Evolutionary conservation across 2,113 vertebrate species (phyloP).

Genomic region (Strix uralensis): DNA sequence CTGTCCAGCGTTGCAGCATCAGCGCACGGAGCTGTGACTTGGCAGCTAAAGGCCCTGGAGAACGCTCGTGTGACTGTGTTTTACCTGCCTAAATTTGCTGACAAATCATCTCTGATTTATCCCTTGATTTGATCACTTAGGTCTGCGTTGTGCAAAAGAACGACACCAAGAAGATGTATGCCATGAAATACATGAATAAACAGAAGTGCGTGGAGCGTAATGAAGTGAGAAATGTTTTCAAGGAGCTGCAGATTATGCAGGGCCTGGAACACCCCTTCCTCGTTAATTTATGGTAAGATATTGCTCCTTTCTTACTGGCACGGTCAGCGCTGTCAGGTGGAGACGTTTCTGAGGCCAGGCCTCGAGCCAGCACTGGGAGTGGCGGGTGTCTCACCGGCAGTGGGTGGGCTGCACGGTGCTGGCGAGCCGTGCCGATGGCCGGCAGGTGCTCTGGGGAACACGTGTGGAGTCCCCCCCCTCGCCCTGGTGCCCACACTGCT

Average conservation of each 20-base stretch:
- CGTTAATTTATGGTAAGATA: slow-evolving; percentile 93
- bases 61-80: fast-evolving
- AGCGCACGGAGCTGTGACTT: not conserved
- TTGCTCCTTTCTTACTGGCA: not conserved
- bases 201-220: slow-evolving; percentile 94
- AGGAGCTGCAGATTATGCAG: slow-evolving; percentile 98
- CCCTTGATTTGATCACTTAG: slow-evolving; percentile 59
- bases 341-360: not conserved
- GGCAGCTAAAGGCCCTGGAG: not conserved
- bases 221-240: slow-evolving; percentile 96
- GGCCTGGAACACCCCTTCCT: slow-evolving; percentile 94
- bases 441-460: too few species aligned
- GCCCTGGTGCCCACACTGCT: too few species aligned
- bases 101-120: not conserved
- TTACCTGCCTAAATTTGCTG: not conserved
- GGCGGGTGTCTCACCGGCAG: too few species aligned
- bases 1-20: too few species aligned
- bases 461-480: too few species aligned
- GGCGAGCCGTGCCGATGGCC: too few species aligned
- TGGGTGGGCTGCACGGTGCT: too few species aligned
- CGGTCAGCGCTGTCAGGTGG: fast-evolving
- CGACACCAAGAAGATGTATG: slow-evolving; percentile 98
- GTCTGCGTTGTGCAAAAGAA: slow-evolving; percentile 98
- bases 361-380: too few species aligned
- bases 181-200: slow-evolving; percentile 99